phyloP scores from a whole-genome alignment of 2,888 invertebrate genomes.

The Eucera pruinosa region DNA sequence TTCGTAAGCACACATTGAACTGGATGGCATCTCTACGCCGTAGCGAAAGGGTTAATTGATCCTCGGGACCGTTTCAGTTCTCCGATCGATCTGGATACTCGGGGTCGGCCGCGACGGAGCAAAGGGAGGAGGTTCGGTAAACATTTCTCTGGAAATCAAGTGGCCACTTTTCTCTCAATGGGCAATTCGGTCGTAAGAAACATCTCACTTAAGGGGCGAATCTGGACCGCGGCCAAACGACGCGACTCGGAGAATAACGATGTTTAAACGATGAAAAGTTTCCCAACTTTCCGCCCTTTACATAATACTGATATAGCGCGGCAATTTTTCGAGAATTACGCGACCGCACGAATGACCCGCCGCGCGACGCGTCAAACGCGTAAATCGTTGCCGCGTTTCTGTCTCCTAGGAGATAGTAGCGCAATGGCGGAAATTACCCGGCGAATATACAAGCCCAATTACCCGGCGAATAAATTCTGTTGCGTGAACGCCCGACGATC shows the following conservation, averaged over 20 bases:
- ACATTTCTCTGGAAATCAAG: no score
- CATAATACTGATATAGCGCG: constrained; percentile 49
- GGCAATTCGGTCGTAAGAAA: constrained; percentile 40
- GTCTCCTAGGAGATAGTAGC: constrained; percentile 28
- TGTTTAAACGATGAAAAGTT: constrained; percentile 56
- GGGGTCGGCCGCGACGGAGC: no score
- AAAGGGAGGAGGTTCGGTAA: no score
- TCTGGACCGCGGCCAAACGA: constrained; percentile 54
- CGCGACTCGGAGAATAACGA: constrained; percentile 29
- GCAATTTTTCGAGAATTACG: constrained; percentile 41
- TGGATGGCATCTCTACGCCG: no score
- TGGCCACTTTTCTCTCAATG: constrained; percentile 19
- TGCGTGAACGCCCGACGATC: constrained; percentile 13
- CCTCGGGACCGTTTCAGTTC: no score
- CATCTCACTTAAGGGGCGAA: constrained; percentile 38
- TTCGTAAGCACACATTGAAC: no score
- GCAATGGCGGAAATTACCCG: constrained; percentile 8
- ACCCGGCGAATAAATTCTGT: constrained; percentile 10
- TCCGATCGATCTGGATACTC: no score
- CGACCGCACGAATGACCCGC: no score
- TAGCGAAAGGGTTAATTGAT: no score
- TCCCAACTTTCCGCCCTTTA: constrained; percentile 19
- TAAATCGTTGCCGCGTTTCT: constrained; percentile 23
- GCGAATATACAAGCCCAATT: constrained; percentile 7
- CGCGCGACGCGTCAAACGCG: constrained; percentile 18